phyloP scores from a whole-genome alignment of 1,140 invertebrate genomes.

The Saxidomus purpurata region DNA sequence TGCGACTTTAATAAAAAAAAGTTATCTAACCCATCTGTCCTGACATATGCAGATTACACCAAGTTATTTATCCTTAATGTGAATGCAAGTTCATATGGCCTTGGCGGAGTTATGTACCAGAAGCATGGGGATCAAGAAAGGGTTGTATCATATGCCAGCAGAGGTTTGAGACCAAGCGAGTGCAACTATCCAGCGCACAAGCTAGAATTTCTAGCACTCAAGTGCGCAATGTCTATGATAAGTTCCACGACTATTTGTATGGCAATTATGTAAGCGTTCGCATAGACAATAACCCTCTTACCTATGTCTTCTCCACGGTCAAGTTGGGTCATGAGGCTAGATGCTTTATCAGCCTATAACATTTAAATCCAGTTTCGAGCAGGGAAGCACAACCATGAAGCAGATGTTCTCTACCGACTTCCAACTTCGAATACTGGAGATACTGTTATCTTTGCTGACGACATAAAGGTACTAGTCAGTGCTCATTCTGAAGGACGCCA shows the following conservation, averaged over 20 bases:
- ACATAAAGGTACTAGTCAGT: neutral
- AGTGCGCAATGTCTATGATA: slow-evolving; percentile 47
- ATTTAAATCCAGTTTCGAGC: slow-evolving; percentile 32
- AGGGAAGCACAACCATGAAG: slow-evolving; percentile 50
- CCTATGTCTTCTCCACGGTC: neutral
- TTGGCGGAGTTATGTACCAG: slow-evolving; percentile 80
- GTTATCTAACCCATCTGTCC: slow-evolving; percentile 57
- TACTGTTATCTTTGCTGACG: neutral
- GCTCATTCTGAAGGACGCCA: neutral
- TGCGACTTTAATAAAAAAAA: slow-evolving; percentile 56
- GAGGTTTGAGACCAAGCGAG: slow-evolving; percentile 46
- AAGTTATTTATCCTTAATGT: slow-evolving; percentile 63
- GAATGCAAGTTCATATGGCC: slow-evolving; percentile 67
- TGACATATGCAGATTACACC: slow-evolving; percentile 66
- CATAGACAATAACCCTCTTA: neutral
- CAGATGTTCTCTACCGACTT: neutral
- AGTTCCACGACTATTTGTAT: slow-evolving; percentile 65
- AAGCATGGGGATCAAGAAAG: slow-evolving; percentile 63
- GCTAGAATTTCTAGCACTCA: slow-evolving; percentile 53
- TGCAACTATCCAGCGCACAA: slow-evolving; percentile 61
- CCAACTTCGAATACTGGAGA: neutral
- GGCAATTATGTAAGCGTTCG: neutral
- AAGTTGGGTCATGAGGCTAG: neutral
- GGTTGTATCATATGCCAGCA: slow-evolving; percentile 65
- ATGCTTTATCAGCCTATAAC: neutral